A percentile compares a stretch with the other conserved stretches of the same genome.
phyloP scores from a whole-genome alignment of 2,113 vertebrate species.

The Brachyhypopomus gauderio region DNA sequence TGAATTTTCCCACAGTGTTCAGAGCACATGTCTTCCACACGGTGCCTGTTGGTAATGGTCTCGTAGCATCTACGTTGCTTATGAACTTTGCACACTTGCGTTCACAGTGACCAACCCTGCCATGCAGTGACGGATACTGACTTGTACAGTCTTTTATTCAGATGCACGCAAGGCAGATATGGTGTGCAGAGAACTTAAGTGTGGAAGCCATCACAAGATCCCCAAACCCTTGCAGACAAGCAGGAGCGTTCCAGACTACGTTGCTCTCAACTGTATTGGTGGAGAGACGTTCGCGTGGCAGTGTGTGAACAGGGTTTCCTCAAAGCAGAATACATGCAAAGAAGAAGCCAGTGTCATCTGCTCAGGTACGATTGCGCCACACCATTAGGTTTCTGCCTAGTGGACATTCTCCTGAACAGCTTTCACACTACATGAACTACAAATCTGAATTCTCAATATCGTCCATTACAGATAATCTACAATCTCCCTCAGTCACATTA shows the following conservation, averaged over 20 bases:
- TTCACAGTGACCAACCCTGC: too few species aligned
- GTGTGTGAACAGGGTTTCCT: background rate
- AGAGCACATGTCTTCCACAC: background rate
- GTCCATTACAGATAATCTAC: too few species aligned
- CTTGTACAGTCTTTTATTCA: background rate
- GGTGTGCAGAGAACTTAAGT: slow-evolving; percentile 46
- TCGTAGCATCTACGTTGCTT: too few species aligned
- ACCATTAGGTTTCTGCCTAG: too few species aligned
- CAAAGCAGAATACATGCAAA: fast-evolving
- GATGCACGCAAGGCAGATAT: fast-evolving
- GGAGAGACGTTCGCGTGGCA: slow-evolving; percentile 51
- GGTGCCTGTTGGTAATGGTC: too few species aligned
- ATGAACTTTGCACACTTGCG: too few species aligned
- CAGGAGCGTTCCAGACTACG: background rate
- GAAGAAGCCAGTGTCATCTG: slow-evolving; percentile 52
- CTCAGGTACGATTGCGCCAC: slow-evolving; percentile 46
- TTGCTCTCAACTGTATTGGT: background rate
- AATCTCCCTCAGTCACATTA: too few species aligned
- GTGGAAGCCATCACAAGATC: background rate
- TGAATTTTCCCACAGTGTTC: too few species aligned
- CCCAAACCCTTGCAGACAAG: fast-evolving
- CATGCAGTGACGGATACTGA: background rate
- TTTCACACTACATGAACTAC: background rate
- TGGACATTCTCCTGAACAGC: background rate
- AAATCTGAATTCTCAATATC: background rate